phyloP scores from a whole-genome alignment of 2,113 vertebrate species.

The Thamnophis sirtalis region DNA sequence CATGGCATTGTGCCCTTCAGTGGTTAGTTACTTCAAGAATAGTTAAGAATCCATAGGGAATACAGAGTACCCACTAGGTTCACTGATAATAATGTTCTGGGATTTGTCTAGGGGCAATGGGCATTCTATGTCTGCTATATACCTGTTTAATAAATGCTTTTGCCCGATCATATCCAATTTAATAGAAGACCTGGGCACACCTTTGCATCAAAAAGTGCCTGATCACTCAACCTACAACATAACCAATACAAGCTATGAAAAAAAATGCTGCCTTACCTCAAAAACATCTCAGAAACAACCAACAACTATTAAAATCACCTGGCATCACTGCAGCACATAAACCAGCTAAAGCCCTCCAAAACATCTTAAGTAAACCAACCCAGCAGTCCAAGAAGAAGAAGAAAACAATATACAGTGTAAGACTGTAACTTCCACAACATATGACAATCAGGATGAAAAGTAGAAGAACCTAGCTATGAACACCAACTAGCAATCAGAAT shows the following conservation, averaged over 20 bases:
- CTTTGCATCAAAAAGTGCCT: not conserved
- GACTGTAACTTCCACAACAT: not conserved
- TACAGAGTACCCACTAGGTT: not conserved
- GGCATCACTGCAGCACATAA: not conserved
- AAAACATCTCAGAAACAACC: not conserved
- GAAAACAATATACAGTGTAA: not conserved
- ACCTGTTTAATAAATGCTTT: not conserved
- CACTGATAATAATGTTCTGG: not conserved
- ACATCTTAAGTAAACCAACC: not conserved
- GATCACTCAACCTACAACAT: not conserved
- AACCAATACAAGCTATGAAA: not conserved
- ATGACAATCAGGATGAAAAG: not conserved
- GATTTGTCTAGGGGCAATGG: not conserved
- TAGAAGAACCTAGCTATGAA: not conserved
- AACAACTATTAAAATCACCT: not conserved
- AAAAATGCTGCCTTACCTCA: not conserved
- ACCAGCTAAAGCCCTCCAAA: not conserved
- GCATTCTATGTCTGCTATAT: not conserved
- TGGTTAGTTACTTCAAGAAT: not conserved
- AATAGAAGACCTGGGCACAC: not conserved
- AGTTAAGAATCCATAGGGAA: not conserved
- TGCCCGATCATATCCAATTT: not conserved
- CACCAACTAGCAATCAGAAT: not conserved
- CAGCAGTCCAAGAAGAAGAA: not conserved
- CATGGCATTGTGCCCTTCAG: not conserved